Evolutionary conservation across 23 tunicate genomes (phyloP).

Genomic region (Ascidia mentula): DNA sequence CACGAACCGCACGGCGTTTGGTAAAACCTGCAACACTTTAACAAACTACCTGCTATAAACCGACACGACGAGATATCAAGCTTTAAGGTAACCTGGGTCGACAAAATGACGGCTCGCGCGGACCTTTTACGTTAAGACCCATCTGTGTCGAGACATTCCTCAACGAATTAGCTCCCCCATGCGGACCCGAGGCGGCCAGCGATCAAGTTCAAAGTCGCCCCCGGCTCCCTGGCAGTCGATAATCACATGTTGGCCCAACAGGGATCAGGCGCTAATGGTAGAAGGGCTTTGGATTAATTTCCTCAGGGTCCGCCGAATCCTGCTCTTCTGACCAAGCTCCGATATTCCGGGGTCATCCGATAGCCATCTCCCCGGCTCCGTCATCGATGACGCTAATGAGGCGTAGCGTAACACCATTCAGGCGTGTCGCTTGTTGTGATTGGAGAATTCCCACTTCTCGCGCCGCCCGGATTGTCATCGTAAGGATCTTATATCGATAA

Average conservation of each 20-base stretch:
- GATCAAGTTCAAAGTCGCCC: constrained; percentile 4
- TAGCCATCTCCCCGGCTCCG: neutral
- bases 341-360: neutral
- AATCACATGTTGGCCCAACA: constrained; percentile 1
- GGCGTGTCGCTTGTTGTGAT: constrained; percentile 13
- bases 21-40: no score
- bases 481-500: no score
- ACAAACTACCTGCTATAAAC: no score
- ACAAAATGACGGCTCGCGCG: constrained; percentile 3
- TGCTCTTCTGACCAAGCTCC: neutral
- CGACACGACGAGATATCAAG: no score
- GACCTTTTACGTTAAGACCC: no score
- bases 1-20: no score
- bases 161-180: constrained; percentile 2
- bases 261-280: constrained; percentile 5
- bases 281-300: neutral
- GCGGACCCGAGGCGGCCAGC: neutral
- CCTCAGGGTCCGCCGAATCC: neutral
- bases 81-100: neutral
- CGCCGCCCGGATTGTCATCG: constrained; percentile 6
- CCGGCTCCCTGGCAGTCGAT: neutral
- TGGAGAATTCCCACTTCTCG: constrained; percentile 6
- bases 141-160: neutral
- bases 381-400: constrained; percentile 22
- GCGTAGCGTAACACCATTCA: constrained; percentile 4